Evolutionary conservation across 1,140 invertebrate genomes (phyloP), one percentile per base, ranked within the genome.

Genomic region (Papilio glaucus): DNA sequence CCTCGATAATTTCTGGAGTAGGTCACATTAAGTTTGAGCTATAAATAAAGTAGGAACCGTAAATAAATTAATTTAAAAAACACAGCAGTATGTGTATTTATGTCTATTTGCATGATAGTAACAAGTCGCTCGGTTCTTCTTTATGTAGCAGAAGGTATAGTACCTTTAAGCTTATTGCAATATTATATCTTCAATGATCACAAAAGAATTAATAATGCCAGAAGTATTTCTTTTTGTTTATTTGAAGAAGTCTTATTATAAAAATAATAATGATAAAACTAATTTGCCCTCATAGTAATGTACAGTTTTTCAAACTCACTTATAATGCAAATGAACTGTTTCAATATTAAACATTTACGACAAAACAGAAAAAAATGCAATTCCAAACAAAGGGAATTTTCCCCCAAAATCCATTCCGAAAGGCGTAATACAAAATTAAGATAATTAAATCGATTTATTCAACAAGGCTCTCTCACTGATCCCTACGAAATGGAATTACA

Each of bases 361-460:
- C 61, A n/a, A 18, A 24, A 24, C 45, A 24, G 6, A 53, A 53
- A 26, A 53, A 53, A 53, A 49, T 4, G 5, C 21, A 53, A 24
- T 9, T 53, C 18, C 49, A 53, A 53, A 53, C 49, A 53, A 53
- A 67, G 21, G 67, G 41, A 68, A 68, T 29, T 12, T 18, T 49
- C 21, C 13, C 24, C 24, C 24, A 10, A 69, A 49, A 49, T 33
- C 42, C 26, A 49, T 53, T 15, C 53, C 42, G 57, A 49, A 69
- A 18, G 60, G 65, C 42, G 41, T 69, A 72, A 78, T 45, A 72
- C 62, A 73, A 76, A 72, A 67, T 63, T 37, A 71, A 72, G 60
- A 79, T 85, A 85, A 86, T 85, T 81, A 79, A 79, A 85, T 85
- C 82, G 84, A 80, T 81, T 81, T 80, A 79, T 84, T 74, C 82